Conservation (phyloP, 2,888 invertebrate genomes). For the Agonopterix arenella region DNA sequence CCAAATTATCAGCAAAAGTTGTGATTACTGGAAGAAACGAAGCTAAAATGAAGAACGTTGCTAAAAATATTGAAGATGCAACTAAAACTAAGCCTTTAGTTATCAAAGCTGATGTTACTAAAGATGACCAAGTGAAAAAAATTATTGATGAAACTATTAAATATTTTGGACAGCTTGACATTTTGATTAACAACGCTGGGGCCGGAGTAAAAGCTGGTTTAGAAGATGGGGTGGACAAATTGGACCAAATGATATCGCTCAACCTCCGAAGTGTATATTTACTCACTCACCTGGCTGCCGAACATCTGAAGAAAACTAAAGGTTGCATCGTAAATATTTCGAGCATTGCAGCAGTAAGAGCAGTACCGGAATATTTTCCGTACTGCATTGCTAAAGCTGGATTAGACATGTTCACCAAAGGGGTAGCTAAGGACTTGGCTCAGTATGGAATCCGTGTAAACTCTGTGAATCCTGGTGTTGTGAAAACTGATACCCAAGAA, state of each 20-base stretch:
- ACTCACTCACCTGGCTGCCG: constrained; percentile 13
- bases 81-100: constrained; percentile 11
- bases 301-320: constrained; percentile 15
- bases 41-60: constrained; percentile 12
- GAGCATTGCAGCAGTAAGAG: constrained; percentile 9
- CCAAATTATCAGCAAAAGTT: constrained; percentile 15
- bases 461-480: constrained; percentile 63
- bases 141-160: constrained; percentile 15
- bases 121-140: constrained; percentile 13
- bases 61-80: constrained; percentile 6
- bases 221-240: constrained; percentile 12
- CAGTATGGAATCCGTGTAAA: constrained; percentile 78
- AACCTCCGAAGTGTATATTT: constrained; percentile 17
- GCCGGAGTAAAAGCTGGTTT: constrained; percentile 6
- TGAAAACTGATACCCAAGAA: neutral
- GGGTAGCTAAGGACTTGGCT: constrained; percentile 79
- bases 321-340: constrained; percentile 21
- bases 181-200: constrained; percentile 22
- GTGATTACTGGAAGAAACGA: constrained; percentile 15
- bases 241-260: constrained; percentile 12
- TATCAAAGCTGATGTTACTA: constrained; percentile 12
- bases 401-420: constrained; percentile 83
- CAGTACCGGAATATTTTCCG: neutral
- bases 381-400: constrained; percentile 84
- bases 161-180: constrained; percentile 16